phyloP scores from a whole-genome alignment of 2,797 vertebrate genomes.

The Falco columbarius region DNA sequence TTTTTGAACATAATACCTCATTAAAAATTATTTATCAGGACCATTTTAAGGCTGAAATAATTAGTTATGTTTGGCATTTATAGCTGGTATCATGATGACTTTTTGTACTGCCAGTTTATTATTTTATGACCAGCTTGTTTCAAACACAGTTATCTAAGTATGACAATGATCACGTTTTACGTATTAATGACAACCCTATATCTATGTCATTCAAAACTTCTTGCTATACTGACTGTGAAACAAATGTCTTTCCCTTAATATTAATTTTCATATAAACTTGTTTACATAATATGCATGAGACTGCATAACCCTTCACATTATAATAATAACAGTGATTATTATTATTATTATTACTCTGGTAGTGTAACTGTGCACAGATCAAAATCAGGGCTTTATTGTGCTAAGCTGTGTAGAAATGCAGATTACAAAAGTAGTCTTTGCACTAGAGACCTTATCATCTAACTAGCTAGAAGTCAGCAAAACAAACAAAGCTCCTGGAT shows the following conservation, averaged over 20 bases:
- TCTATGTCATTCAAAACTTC: slow-evolving; percentile 68
- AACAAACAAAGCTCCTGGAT: background rate
- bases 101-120: slow-evolving; percentile 68
- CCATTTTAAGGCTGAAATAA: slow-evolving; percentile 74
- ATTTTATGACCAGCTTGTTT: slow-evolving; percentile 72
- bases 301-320: background rate
- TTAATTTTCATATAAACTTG: background rate
- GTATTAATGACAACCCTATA: slow-evolving; percentile 64
- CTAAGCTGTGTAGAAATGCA: background rate
- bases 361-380: background rate
- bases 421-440: background rate
- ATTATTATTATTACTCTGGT: background rate
- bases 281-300: background rate
- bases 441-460: background rate
- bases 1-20: background rate
- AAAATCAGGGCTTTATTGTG: background rate
- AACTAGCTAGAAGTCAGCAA: background rate
- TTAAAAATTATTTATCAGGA: slow-evolving; percentile 67
- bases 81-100: slow-evolving; percentile 60
- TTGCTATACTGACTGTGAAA: slow-evolving; percentile 44
- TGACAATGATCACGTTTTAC: slow-evolving; percentile 69
- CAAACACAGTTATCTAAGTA: slow-evolving; percentile 67
- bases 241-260: slow-evolving; percentile 58
- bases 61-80: slow-evolving; percentile 73
- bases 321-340: background rate